Percentiles rank a stretch among this genome's conserved stretches.
Evolutionary conservation across 2,888 invertebrate species (phyloP).

Genomic region (Pristionchus entomophagus): DNA sequence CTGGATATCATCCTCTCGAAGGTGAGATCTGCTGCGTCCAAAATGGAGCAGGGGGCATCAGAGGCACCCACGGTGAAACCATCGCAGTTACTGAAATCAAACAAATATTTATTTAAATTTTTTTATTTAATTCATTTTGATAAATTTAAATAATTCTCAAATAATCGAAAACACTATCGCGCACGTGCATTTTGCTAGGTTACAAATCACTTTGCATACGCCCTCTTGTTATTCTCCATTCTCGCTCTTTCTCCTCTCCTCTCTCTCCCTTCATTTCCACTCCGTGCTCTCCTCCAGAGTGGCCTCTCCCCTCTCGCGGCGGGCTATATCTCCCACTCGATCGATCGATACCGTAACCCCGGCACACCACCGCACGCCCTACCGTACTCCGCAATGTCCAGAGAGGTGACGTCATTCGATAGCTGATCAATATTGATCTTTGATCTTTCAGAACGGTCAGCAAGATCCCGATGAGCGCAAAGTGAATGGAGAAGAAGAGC

Average conservation of each 20-base stretch:
- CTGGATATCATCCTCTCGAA: slow-evolving; percentile 90
- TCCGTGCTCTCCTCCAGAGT: neutral
- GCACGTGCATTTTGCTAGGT: too few relatives aligned
- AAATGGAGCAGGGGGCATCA: slow-evolving; percentile 95
- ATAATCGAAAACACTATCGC: too few relatives aligned
- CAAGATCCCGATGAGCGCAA: neutral
- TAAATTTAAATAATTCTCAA: too few relatives aligned
- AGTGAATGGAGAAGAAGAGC: too few relatives aligned
- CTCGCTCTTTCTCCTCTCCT: neutral
- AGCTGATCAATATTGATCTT: neutral
- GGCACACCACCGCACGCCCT: too few relatives aligned
- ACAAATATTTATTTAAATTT: too few relatives aligned
- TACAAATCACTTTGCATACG: too few relatives aligned
- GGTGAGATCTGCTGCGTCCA: slow-evolving; percentile 94
- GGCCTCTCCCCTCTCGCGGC: neutral
- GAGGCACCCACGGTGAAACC: slow-evolving; percentile 98
- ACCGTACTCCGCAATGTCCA: neutral
- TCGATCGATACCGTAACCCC: too few relatives aligned
- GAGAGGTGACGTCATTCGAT: neutral
- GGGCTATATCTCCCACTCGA: too few relatives aligned
- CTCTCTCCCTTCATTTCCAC: neutral
- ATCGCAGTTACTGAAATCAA: too few relatives aligned
- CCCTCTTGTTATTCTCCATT: too few relatives aligned
- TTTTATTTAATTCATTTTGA: too few relatives aligned
- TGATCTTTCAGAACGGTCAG: neutral